Evolutionary conservation across 1,140 invertebrate species (phyloP), one percentile per base, ranked within the genome.

Genomic region (Neodiprion fabricii): DNA sequence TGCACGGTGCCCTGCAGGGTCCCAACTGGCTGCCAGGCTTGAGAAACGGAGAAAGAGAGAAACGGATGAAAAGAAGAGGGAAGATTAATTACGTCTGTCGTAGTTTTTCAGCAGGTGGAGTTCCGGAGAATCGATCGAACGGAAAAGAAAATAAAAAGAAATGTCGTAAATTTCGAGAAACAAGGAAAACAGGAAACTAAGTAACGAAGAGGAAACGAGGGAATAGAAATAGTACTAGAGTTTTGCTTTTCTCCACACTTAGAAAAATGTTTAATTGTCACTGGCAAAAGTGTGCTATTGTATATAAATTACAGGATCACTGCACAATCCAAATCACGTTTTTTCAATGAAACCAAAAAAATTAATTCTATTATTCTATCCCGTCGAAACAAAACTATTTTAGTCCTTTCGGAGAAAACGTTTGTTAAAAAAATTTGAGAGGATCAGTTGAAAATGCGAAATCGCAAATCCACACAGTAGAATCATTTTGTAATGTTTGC

Each of bases 41-140:
- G 28, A 40, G 28, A 40, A 40, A 70, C 72, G 72, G 70, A 70
- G 72, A 74, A 74, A 74, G 72, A 70, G 74, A 53, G 69, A 69
- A 28, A 74, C 69, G 69, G 67, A 53, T 71, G 53, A 66, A 74
- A 70, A 67, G 67, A 70, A 65, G 71, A 70, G 9, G 23, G 47
- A 23, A 48, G 66, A 67, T 67, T 61, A 67, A 74, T 53, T 74
- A 49, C 61, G 17, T 12, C 61, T 48, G 28, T 71, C 70, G 28
- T 71, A 8, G 28, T 11, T 48, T 17, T 48, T 50, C 48, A 72
- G 67, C 71, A 14, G 74, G 70, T 70, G 67, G 72, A 66, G 21
- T 68, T 50, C 53, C 1, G 28, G 28, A 40, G 28, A 40, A 40
- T 40, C 28, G 28, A 40, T 40, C 28, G 28, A 40, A 40, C 28